These are phyloP conservation scores for Meteorus colon DNA, from an alignment of 2,888 invertebrate genomes.

Conservation along the genomic window DNA sequence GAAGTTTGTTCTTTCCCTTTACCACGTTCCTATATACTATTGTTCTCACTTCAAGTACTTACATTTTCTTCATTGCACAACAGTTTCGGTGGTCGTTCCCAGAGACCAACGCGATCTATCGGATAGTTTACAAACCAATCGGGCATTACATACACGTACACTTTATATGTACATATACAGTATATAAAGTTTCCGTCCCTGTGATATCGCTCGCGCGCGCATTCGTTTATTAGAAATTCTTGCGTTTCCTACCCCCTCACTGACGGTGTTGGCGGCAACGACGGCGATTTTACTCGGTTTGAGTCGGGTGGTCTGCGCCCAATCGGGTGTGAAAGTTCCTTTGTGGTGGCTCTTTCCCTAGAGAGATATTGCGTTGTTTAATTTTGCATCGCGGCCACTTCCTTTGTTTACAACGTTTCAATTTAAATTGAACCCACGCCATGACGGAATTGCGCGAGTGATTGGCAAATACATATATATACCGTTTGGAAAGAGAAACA, in stretches of 20 bases:
- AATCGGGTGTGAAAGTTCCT: constrained; percentile 71
- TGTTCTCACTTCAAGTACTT: too few relatives aligned
- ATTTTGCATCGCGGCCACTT: constrained; percentile 64
- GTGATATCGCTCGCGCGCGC: constrained; percentile 40
- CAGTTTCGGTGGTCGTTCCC: neutral
- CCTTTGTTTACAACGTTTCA: constrained; percentile 72
- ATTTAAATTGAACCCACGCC: constrained; percentile 66
- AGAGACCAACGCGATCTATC: neutral
- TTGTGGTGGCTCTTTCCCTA: constrained; percentile 61
- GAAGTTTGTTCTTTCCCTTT: too few relatives aligned
- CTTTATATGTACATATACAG: neutral
- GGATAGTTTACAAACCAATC: constrained; percentile 5
- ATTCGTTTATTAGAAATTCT: constrained; percentile 68
- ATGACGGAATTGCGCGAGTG: constrained; percentile 22
- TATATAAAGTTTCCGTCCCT: neutral
- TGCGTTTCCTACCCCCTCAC: constrained; percentile 54
- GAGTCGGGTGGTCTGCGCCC: constrained; percentile 54
- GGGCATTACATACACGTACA: neutral
- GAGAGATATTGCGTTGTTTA: constrained; percentile 70
- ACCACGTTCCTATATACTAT: too few relatives aligned
- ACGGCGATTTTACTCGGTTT: constrained; percentile 45
- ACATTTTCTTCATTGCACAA: neutral
- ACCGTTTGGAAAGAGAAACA: constrained; percentile 27
- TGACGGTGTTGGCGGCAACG: constrained; percentile 37
- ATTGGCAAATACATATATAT: constrained; percentile 31